Evolutionary conservation across 2,113 vertebrate genomes (phyloP).

Genomic region (Lepus americanus): DNA sequence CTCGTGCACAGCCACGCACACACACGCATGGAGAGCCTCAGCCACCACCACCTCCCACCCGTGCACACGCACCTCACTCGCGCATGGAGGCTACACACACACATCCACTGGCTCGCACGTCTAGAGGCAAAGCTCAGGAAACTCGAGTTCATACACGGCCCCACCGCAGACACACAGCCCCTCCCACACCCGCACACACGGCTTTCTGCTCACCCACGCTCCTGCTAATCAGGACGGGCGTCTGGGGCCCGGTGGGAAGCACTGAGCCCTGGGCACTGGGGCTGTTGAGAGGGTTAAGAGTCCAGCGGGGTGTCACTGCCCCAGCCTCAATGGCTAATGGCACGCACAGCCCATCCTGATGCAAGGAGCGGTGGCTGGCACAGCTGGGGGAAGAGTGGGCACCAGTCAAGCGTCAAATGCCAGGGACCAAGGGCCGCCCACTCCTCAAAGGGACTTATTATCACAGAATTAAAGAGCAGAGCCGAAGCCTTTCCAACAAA

Average conservation of each 20-base stretch:
- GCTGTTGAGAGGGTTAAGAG: background rate
- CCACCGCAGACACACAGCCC: background rate
- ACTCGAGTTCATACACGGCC: background rate
- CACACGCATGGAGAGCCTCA: background rate
- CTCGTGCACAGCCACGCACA: background rate
- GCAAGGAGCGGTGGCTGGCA: conserved; percentile 56
- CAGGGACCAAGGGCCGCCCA: conserved; percentile 46
- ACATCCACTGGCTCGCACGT: background rate
- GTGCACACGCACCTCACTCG: background rate
- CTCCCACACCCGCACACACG: background rate
- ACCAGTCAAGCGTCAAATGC: conserved; percentile 54
- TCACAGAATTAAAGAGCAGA: conserved; percentile 47
- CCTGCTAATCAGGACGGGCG: background rate
- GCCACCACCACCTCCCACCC: background rate
- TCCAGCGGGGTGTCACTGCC: background rate
- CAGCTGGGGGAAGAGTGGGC: background rate
- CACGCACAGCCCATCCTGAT: background rate
- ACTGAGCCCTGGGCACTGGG: background rate
- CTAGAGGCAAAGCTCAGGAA: background rate
- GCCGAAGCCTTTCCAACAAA: conserved; percentile 37
- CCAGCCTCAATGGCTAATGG: background rate
- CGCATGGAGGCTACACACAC: background rate
- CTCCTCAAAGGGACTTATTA: conserved; percentile 65
- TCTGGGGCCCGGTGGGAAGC: background rate
- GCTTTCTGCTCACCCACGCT: background rate